Evolutionary conservation across 2,797 vertebrate genomes (phyloP).

Genomic region (Eospalax fontanierii): DNA sequence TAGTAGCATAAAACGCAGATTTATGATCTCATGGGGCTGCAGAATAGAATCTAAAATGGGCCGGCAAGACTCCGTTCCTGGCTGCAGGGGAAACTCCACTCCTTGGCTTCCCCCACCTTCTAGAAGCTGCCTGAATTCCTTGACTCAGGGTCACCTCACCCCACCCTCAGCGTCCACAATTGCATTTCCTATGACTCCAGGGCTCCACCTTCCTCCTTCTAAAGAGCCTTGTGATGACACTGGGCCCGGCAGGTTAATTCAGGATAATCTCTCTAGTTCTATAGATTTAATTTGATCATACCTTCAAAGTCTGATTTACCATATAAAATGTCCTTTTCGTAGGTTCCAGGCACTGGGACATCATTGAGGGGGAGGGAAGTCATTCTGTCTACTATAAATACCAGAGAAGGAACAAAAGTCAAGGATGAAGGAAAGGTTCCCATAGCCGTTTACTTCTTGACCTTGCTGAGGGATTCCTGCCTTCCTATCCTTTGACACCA

Average conservation of each 20-base stretch:
- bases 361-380: rapidly evolving
- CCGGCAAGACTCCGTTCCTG: not conserved
- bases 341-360: not conserved
- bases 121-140: not conserved
- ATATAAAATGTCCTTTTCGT: not conserved
- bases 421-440: not conserved
- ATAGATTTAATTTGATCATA: not conserved
- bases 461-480: not conserved
- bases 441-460: not conserved
- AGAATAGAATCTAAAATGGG: not conserved
- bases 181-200: not conserved
- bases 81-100: not conserved
- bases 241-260: not conserved
- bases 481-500: not conserved
- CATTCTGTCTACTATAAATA: conserved; percentile 26
- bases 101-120: not conserved
- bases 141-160: not conserved
- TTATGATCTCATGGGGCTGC: not conserved
- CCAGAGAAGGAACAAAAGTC: not conserved
- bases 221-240: not conserved
- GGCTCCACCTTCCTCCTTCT: not conserved
- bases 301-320: not conserved
- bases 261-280: not conserved
- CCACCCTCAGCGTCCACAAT: not conserved
- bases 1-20: not conserved